Conservation (phyloP, 1,140 invertebrate genomes). For the Aphaenogaster floridana region DNA sequence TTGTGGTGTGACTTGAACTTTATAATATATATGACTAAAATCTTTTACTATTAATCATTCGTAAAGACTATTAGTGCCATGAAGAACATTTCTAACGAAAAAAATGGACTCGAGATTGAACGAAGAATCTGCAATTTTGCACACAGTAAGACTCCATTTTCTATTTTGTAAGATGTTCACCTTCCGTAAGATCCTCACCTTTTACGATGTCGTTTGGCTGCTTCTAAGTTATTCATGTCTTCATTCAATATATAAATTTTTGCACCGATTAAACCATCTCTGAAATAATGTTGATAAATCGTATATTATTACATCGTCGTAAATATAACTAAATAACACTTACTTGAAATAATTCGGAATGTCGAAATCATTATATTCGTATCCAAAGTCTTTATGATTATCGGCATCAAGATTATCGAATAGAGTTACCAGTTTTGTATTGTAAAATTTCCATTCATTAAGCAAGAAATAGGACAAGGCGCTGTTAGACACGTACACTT, state of each 20-base stretch:
- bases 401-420: constrained; percentile 87
- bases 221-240: constrained; percentile 85
- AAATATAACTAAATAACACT: constrained; percentile 50
- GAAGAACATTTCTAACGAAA: not conserved
- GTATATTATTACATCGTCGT: not conserved
- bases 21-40: too few species aligned
- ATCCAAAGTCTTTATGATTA: constrained; percentile 90
- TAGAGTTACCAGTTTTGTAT: constrained; percentile 91
- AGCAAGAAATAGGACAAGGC: constrained; percentile 93
- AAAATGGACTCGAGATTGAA: not conserved
- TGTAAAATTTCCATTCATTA: constrained; percentile 94
- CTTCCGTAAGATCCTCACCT: constrained; percentile 85
- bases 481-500: constrained; percentile 92
- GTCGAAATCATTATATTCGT: constrained; percentile 83
- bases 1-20: not conserved
- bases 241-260: constrained; percentile 89
- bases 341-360: constrained; percentile 79
- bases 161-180: constrained; percentile 79
- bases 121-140: not conserved
- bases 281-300: constrained; percentile 69
- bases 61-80: not conserved
- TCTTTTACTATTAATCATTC: not conserved
- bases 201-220: constrained; percentile 84
- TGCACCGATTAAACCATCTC: constrained; percentile 87
- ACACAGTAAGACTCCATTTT: not conserved